Conservation (phyloP, 30 jellyfish, hydroid and myxozoan species). For the Haliclystus octoradiatus region DNA sequence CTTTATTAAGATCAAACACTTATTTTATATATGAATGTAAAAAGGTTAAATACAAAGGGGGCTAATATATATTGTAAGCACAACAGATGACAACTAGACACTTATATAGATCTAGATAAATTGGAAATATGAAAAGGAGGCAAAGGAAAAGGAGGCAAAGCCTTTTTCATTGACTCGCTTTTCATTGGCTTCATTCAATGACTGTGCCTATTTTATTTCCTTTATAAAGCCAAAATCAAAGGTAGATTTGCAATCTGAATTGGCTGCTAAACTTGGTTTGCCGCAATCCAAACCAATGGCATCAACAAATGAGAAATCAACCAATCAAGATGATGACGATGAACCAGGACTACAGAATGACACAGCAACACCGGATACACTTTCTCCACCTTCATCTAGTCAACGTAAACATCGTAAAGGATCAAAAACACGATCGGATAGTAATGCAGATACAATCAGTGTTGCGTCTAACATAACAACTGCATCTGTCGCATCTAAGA, state of each 20-base stretch:
- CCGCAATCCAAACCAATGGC: constrained; percentile 16
- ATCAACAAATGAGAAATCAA: neutral
- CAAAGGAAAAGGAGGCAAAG: no score
- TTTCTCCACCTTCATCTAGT: constrained; percentile 18
- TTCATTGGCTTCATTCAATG: no score
- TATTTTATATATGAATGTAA: no score
- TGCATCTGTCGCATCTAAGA: constrained; percentile 18
- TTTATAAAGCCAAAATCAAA: constrained; percentile 61
- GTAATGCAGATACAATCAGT: neutral
- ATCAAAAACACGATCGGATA: neutral
- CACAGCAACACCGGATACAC: constrained; percentile 22
- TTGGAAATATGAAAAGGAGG: no score
- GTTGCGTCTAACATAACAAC: constrained; percentile 23
- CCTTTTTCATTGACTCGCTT: no score
- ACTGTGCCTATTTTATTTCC: no score
- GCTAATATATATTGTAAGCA: no score
- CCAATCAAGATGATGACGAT: constrained; percentile 36
- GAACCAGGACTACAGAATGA: constrained; percentile 45
- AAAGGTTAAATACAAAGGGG: no score
- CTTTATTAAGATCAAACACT: no score
- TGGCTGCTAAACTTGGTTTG: constrained; percentile 83
- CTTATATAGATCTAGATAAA: no score
- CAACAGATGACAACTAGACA: no score
- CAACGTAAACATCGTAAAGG: neutral
- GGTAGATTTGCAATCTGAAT: constrained; percentile 72